Evolutionary conservation across 2,113 vertebrate genomes (phyloP), one percentile per base, ranked within the genome.

Genomic region (Oncorhynchus nerka): DNA sequence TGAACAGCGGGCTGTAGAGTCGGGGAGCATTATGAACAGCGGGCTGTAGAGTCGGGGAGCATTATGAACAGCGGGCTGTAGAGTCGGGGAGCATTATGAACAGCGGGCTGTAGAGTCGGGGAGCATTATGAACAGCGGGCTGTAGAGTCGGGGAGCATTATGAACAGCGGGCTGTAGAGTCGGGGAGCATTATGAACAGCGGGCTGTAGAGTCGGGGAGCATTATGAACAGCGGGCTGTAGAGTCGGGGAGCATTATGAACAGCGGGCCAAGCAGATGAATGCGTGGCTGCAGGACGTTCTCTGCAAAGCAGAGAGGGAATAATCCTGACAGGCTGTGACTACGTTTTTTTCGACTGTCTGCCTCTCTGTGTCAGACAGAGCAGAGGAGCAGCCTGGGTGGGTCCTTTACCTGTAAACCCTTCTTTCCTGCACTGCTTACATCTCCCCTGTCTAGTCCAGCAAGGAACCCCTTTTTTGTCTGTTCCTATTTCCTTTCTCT

Each of bases 291-390:
- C 55, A 49, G 88, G 83, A 80, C 72, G 82, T 76, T 79, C 81
- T 88, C 81, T 75, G 72, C 51, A 3, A 45, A 79, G 75, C 59
- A 7, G 67, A 71, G 70, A 57, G 75, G 70, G 79, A 90, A 87
- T 91, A 6, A 68, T 83, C 77, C 85, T 90, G 91, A 90, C 89
- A 90, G 86, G 70, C 74, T 80, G 87, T 85, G 88, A 89, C 88
- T 76, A 72, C 77, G 81, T 81, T 80, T 88, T 88, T 86, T 90
- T 87, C 79, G 84, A 84, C 83, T 85, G 79, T 89, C 88, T 84
- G 72, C 84, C 76, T 86, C 80, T 80, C 79, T 81, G 75, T 82
- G 39, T 89, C 87, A 85, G 75, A 84, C 77, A 15, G 77, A 72
- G n/a, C 45, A 59, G 34, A 66, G 24, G 75, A 71, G 74, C 79